A percentile compares a stretch with the other conserved stretches of the same genome.
phyloP scores from a whole-genome alignment of 2,113 vertebrate genomes.

The Lutjanus erythropterus region DNA sequence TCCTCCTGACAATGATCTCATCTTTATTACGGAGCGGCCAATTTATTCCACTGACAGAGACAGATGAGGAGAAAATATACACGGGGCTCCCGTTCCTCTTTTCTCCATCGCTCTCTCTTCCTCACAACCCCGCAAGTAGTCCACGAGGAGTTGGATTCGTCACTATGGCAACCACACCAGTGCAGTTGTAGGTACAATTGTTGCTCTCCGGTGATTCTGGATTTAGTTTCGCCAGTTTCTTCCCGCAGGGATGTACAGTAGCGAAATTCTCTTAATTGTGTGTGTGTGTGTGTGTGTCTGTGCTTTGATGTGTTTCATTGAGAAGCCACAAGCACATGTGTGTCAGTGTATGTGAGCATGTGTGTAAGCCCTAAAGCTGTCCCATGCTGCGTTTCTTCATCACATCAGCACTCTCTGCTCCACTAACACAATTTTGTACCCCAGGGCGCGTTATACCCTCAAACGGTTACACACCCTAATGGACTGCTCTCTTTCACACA shows the following conservation, averaged over 20 bases:
- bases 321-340: not conserved
- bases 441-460: slow-evolving; percentile 40
- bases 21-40: slow-evolving; percentile 63
- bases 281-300: not conserved
- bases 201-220: slow-evolving; percentile 21
- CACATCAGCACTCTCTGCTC: slow-evolving; percentile 52
- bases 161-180: slow-evolving; percentile 73
- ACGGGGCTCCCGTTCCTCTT: slow-evolving; percentile 17
- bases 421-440: slow-evolving; percentile 33
- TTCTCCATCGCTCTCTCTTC: slow-evolving; percentile 20
- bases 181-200: slow-evolving; percentile 37
- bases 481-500: slow-evolving; percentile 9
- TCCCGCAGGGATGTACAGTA: slow-evolving; percentile 2
- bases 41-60: slow-evolving; percentile 76
- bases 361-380: slow-evolving; percentile 13
- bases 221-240: slow-evolving; percentile 36
- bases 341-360: slow-evolving; percentile 2
- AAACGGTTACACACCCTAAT: not conserved
- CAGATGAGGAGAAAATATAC: slow-evolving; percentile 55
- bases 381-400: slow-evolving; percentile 35
- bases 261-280: slow-evolving; percentile 13
- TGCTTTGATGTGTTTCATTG: not conserved
- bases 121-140: slow-evolving; percentile 21
- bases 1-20: slow-evolving; percentile 54
- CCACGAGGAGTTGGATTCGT: slow-evolving; percentile 53